Percentiles rank a stretch among this genome's conserved stretches.
These are phyloP conservation scores for Aurelia aurita DNA, from an alignment of 30 jellyfish, hydroid and myxozoan genomes.

Conservation along the genomic window DNA sequence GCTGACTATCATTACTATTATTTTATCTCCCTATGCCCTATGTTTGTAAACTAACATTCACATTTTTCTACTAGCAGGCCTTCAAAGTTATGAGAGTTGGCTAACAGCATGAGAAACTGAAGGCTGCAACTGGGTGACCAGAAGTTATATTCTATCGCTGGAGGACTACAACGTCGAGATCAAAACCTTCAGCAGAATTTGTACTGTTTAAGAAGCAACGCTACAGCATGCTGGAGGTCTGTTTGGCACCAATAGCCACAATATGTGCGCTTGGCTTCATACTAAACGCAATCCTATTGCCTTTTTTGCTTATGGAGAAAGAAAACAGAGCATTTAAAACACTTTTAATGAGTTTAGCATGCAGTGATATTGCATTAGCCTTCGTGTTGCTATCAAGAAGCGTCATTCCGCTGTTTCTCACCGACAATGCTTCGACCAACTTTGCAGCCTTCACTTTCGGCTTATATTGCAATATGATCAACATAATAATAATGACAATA, in stretches of 20 bases:
- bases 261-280: constrained; percentile 24
- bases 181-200: too few relatives aligned
- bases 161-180: too few relatives aligned
- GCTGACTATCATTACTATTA: too few relatives aligned
- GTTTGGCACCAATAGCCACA: constrained; percentile 46
- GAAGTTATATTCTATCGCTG: too few relatives aligned
- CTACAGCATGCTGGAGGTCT: constrained; percentile 5
- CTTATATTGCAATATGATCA: constrained; percentile 30
- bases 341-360: constrained; percentile 28
- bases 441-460: constrained; percentile 59
- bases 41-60: too few relatives aligned
- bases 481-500: constrained; percentile 23
- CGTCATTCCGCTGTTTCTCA: constrained; percentile 28
- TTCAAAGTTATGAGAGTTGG: too few relatives aligned
- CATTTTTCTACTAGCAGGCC: too few relatives aligned
- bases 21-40: too few relatives aligned
- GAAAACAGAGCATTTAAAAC: constrained; percentile 4
- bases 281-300: constrained; percentile 31
- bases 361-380: constrained; percentile 47
- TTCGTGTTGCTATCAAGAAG: constrained; percentile 28
- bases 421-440: constrained; percentile 56
- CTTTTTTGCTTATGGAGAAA: constrained; percentile 13
- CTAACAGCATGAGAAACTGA: too few relatives aligned
- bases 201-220: too few relatives aligned
- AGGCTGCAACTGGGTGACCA: too few relatives aligned